Evolutionary conservation across 2,888 invertebrate genomes (phyloP), one percentile per base, ranked within the genome.

Genomic region (Apantesis nais): DNA sequence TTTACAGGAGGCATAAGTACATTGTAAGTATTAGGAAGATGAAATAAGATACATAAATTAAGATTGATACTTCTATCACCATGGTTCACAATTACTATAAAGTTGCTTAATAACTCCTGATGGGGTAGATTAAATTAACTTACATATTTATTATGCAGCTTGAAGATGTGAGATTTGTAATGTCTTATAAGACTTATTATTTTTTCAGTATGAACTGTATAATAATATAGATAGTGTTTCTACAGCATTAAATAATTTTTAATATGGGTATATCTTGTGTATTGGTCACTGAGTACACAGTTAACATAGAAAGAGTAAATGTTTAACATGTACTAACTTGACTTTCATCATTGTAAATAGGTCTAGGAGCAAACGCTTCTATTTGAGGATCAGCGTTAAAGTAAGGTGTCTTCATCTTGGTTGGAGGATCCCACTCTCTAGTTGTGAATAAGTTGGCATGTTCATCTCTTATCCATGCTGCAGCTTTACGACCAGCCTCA

Each of bases 401-500:
- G 74, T 93, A 88, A 69, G 93, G 92, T 48, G 93, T 93, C 74
- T 90, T 92, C 77, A 84, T 88, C 87, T 96, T 95, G 70, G 96
- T 94, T 1, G 96, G 94, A 12, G 97, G 97, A 61, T 96, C 96
- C 80, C 97, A 96, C 64, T 95, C 93, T 73, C 95, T 90, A 58
- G 96, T 96, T 22, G 95, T 93, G 87, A 98, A 98, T 74, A 97
- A 90, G 48, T 97, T 95, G 0, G 96, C 92, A 88, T 98, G 97
- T 84, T 98, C 96, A 78, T 97, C 96, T 76, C 97, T 94, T 70
- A 99, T 95, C 97, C 98, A 99, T 71, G 96, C 96, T 0, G 99
- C 99, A 16, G 98, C 97, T 90, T 98, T 98, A 31, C 97, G 96
- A 3, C 99, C 99, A 9, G 98, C 96, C 89, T 99, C 98, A 78